Evolutionary conservation across 2,113 vertebrate species (phyloP).

Genomic region (Machaerirhynchus nigripectus): DNA sequence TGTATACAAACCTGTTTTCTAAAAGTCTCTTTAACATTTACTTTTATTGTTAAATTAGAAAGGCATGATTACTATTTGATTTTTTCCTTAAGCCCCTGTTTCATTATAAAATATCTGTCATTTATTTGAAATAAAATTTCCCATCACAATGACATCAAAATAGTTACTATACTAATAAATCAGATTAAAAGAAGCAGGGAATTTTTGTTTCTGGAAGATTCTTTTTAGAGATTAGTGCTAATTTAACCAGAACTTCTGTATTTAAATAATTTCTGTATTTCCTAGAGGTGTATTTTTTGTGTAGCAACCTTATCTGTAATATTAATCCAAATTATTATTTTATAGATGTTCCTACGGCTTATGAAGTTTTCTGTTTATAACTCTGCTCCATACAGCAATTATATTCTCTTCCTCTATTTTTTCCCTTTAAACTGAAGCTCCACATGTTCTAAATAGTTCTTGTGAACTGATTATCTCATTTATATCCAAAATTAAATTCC

Average conservation of each 20-base stretch:
- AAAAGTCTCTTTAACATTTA: not conserved
- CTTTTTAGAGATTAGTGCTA: not conserved
- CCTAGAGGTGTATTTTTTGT: not conserved
- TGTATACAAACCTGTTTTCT: not conserved
- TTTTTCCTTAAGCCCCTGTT: not conserved
- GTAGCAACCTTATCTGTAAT: not conserved
- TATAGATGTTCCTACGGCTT: not conserved
- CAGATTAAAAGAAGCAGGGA: not conserved
- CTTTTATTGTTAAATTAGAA: not conserved
- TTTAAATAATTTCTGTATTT: slow-evolving; percentile 1
- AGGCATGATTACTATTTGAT: not conserved
- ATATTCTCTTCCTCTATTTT: not conserved
- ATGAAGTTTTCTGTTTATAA: not conserved
- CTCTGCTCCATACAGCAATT: not conserved
- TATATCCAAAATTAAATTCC: not conserved
- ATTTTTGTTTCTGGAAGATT: slow-evolving; percentile 5
- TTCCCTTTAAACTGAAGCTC: not conserved
- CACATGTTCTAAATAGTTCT: not conserved
- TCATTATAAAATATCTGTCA: not conserved
- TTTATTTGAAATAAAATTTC: not conserved
- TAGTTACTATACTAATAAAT: not conserved
- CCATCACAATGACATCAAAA: not conserved
- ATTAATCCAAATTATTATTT: slow-evolving; percentile 26
- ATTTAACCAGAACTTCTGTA: slow-evolving; percentile 4
- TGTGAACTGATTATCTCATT: not conserved